Percentiles rank a stretch among this genome's conserved stretches.
These are phyloP conservation scores for Drosophila pullipes DNA, from an alignment of 2,888 invertebrate genomes.

Conservation along the genomic window DNA sequence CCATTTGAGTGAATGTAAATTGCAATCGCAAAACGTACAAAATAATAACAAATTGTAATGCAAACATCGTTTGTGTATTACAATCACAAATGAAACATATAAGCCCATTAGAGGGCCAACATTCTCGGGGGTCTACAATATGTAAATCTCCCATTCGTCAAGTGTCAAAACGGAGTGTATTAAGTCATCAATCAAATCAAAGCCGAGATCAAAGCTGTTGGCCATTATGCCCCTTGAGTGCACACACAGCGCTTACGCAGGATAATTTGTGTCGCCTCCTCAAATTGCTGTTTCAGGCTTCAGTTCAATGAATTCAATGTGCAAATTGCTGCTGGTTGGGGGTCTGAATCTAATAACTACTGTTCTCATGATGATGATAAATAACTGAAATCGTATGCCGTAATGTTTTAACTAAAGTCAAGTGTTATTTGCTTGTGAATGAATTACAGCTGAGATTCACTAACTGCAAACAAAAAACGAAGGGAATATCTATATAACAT, in stretches of 20 bases:
- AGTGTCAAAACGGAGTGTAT: conserved; percentile 52
- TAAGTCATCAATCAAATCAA: conserved; percentile 70
- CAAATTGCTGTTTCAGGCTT: conserved; percentile 48
- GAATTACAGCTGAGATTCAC: background rate
- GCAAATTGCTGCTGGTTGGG: conserved; percentile 52
- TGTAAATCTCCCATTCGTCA: conserved; percentile 21
- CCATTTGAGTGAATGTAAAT: conserved; percentile 23
- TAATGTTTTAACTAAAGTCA: background rate
- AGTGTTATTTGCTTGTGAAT: background rate
- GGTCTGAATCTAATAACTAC: background rate
- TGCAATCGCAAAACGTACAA: conserved; percentile 2
- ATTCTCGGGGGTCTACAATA: background rate
- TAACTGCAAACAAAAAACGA: no score
- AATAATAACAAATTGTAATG: conserved; percentile 1
- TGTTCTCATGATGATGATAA: conserved; percentile 31
- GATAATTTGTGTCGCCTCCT: conserved; percentile 38
- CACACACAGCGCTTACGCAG: conserved; percentile 20
- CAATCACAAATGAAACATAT: background rate
- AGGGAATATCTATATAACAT: background rate
- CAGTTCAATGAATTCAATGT: conserved; percentile 17
- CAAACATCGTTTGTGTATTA: background rate
- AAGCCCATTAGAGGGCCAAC: background rate
- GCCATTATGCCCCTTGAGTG: conserved; percentile 34
- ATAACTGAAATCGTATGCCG: conserved; percentile 15
- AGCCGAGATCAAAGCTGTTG: conserved; percentile 45